Conservation (phyloP, 2,113 vertebrate species). For the Rhadina sibilatrix region DNA sequence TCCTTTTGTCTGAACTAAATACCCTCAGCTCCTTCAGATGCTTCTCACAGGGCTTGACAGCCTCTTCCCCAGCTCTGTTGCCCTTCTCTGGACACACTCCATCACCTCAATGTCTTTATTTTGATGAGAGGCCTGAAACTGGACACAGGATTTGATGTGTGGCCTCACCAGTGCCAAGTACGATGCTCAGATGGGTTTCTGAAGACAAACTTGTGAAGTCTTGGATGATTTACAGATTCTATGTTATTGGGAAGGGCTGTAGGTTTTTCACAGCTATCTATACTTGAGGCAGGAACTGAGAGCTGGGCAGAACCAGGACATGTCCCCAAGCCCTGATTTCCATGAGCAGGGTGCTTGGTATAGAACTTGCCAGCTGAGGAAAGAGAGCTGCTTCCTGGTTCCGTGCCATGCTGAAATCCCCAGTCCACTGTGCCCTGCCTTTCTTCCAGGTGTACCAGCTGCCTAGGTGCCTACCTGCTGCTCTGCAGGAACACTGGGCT, state of each 20-base stretch:
- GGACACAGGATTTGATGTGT: background rate
- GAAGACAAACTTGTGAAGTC: background rate
- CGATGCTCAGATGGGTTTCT: background rate
- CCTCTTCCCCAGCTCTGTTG: background rate
- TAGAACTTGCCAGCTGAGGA: background rate
- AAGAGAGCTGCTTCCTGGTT: background rate
- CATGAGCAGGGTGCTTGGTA: background rate
- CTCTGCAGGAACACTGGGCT: background rate
- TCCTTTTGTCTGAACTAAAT: background rate
- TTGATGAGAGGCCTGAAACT: background rate
- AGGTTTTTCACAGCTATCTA: background rate
- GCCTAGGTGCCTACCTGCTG: background rate
- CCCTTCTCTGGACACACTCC: background rate
- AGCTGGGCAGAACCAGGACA: background rate
- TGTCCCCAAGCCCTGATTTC: background rate
- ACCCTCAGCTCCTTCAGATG: background rate
- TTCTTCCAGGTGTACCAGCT: background rate
- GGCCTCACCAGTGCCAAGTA: background rate
- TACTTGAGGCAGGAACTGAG: background rate
- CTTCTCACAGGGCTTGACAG: background rate
- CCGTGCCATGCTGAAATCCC: background rate
- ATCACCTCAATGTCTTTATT: background rate
- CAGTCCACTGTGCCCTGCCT: rapidly evolving
- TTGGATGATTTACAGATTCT: background rate
- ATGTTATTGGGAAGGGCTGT: background rate